Conservation (phyloP, 2,888 invertebrate species). For the Augiades crinisus region DNA sequence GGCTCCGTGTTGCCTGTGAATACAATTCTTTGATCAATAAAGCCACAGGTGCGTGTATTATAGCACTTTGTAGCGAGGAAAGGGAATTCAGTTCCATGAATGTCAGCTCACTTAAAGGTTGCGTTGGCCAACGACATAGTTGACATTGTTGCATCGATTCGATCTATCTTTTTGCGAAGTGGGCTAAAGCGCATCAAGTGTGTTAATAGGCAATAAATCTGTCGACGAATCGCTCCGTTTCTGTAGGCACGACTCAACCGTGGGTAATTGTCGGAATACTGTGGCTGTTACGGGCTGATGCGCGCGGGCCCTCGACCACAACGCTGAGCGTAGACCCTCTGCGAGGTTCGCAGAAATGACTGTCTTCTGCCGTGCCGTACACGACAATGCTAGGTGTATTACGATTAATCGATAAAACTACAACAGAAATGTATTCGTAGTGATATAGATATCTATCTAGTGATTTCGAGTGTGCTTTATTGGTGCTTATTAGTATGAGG, state of each 20-base stretch:
- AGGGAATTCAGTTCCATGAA: slow-evolving; percentile 20
- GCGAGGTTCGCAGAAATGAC: slow-evolving; percentile 68
- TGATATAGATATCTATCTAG: slow-evolving; percentile 19
- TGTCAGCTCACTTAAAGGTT: slow-evolving; percentile 15
- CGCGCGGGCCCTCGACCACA: slow-evolving; percentile 72
- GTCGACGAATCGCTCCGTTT: slow-evolving; percentile 56
- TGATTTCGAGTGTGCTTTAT: slow-evolving; percentile 52
- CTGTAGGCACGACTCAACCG: slow-evolving; percentile 61
- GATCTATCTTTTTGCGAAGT: slow-evolving; percentile 19
- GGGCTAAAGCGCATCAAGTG: slow-evolving; percentile 40
- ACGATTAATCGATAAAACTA: slow-evolving; percentile 66
- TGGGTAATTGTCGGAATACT: slow-evolving; percentile 76
- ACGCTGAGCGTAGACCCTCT: slow-evolving; percentile 59
- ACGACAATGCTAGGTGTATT: slow-evolving; percentile 65
- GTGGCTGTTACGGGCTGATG: slow-evolving; percentile 75
- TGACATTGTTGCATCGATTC: neutral
- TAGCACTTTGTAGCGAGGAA: slow-evolving; percentile 21
- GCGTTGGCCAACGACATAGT: slow-evolving; percentile 1
- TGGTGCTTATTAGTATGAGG: slow-evolving; percentile 70
- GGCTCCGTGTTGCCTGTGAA: slow-evolving; percentile 50
- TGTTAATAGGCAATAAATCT: slow-evolving; percentile 53
- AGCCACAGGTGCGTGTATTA: slow-evolving; percentile 25
- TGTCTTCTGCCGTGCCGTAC: slow-evolving; percentile 56
- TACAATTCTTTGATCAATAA: slow-evolving; percentile 28
- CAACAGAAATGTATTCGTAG: slow-evolving; percentile 53